Percentiles rank a stretch among this genome's conserved stretches.
Evolutionary conservation across 2,888 invertebrate species (phyloP).

Genomic region (Asteroscopus sphinx): DNA sequence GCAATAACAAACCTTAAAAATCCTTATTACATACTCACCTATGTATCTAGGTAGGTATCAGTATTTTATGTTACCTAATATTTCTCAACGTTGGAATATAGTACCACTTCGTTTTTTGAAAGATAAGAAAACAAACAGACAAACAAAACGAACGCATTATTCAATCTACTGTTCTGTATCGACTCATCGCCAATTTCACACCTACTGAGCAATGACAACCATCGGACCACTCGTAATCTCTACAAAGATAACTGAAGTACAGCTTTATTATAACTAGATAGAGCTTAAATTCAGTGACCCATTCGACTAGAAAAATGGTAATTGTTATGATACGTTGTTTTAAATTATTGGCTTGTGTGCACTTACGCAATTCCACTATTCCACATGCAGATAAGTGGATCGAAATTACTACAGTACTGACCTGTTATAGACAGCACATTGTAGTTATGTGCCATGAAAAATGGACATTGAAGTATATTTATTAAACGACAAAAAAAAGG

Average conservation of each 20-base stretch:
- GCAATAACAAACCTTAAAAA: too few species aligned
- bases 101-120: slow-evolving; percentile 7
- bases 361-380: slow-evolving; percentile 58
- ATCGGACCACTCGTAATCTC: slow-evolving; percentile 55
- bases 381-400: slow-evolving; percentile 54
- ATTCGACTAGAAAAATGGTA: slow-evolving; percentile 37
- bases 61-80: background rate
- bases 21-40: too few species aligned
- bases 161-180: slow-evolving; percentile 69
- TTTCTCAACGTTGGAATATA: background rate
- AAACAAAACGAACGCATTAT: slow-evolving; percentile 65
- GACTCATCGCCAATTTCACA: slow-evolving; percentile 77
- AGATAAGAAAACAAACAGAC: slow-evolving; percentile 36
- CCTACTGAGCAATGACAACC: slow-evolving; percentile 75
- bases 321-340: slow-evolving; percentile 60
- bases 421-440: slow-evolving; percentile 22
- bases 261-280: slow-evolving; percentile 47
- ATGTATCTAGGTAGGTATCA: too few species aligned
- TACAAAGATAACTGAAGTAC: slow-evolving; percentile 48
- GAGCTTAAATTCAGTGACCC: slow-evolving; percentile 41
- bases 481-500: too few species aligned
- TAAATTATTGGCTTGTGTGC: slow-evolving; percentile 62
- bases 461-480: too few species aligned
- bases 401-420: slow-evolving; percentile 40
- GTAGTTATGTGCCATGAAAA: slow-evolving; percentile 20